Evolutionary conservation across 2,797 vertebrate genomes (phyloP).

Genomic region (Limnodromus scolopaceus): DNA sequence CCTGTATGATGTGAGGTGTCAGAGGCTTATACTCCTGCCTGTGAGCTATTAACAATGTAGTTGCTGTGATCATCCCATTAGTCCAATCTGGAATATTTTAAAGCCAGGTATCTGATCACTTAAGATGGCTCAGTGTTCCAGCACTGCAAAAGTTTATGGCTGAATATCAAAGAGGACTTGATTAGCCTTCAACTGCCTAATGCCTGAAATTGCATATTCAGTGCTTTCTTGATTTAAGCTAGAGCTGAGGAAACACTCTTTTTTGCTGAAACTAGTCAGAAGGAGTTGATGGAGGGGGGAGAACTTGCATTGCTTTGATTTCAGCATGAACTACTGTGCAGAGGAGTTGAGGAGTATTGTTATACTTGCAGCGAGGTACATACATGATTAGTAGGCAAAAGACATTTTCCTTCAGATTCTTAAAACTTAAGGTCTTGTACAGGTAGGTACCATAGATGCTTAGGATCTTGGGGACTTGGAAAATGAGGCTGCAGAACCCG

Average conservation of each 20-base stretch:
- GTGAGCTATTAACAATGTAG: not conserved
- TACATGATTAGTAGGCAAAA: not conserved
- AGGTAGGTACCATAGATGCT: not conserved
- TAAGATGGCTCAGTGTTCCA: not conserved
- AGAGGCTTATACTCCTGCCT: not conserved
- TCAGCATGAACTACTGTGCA: not conserved
- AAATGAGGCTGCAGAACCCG: not conserved
- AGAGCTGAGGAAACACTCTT: not conserved
- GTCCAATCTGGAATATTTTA: not conserved
- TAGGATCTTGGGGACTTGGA: not conserved
- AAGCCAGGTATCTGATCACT: not conserved
- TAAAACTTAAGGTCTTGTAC: not conserved
- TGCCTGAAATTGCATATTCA: not conserved
- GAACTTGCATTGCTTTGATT: not conserved
- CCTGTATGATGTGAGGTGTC: not conserved
- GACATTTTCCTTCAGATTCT: not conserved
- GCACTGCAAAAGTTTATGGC: not conserved
- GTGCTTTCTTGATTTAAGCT: not conserved
- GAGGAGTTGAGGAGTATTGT: not conserved
- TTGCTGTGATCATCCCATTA: not conserved
- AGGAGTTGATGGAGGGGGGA: not conserved
- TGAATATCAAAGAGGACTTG: not conserved
- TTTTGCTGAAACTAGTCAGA: not conserved
- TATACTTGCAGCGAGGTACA: not conserved
- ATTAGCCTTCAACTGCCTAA: not conserved